These are phyloP conservation scores for Hoplias malabaricus DNA, from an alignment of 2,113 vertebrate genomes.

Conservation along the genomic window DNA sequence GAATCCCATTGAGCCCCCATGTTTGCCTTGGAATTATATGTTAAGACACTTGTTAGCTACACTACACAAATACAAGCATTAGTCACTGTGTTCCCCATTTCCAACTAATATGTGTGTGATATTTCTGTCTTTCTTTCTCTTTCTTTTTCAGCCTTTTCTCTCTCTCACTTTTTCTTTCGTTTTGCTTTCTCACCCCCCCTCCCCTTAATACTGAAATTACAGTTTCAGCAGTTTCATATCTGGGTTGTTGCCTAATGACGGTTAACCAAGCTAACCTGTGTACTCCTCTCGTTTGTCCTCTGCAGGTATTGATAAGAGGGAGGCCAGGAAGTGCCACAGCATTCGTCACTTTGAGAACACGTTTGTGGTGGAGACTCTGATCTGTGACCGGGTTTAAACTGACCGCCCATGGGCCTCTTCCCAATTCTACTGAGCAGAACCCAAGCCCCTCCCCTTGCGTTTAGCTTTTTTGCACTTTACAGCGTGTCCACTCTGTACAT, in stretches of 20 bases:
- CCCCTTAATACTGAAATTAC: too few species aligned
- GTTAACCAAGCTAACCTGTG: not conserved
- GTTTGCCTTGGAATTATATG: too few species aligned
- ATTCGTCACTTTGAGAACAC: constrained; percentile 96
- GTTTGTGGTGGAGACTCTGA: constrained; percentile 91
- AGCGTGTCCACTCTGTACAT: constrained; percentile 67
- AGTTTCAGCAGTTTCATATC: too few species aligned
- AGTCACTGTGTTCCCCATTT: not conserved
- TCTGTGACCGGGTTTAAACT: constrained; percentile 80
- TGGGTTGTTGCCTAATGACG: not conserved
- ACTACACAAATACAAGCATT: not conserved
- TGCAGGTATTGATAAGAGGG: constrained; percentile 84
- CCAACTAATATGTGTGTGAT: not conserved
- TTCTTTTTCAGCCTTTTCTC: not conserved
- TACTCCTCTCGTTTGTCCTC: not conserved
- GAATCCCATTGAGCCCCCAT: not conserved
- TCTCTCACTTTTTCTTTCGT: too few species aligned
- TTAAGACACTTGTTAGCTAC: too few species aligned
- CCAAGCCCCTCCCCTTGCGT: constrained; percentile 61
- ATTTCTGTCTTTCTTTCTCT: not conserved
- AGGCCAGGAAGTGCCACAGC: constrained; percentile 77
- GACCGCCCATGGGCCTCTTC: constrained; percentile 45
- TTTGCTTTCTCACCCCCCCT: too few species aligned
- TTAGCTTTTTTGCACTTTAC: constrained; percentile 66
- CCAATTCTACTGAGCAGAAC: constrained; percentile 60